Percentiles rank a stretch among this genome's conserved stretches.
phyloP scores from a whole-genome alignment of 2,113 vertebrate species.

The Myrmecobius fasciatus region DNA sequence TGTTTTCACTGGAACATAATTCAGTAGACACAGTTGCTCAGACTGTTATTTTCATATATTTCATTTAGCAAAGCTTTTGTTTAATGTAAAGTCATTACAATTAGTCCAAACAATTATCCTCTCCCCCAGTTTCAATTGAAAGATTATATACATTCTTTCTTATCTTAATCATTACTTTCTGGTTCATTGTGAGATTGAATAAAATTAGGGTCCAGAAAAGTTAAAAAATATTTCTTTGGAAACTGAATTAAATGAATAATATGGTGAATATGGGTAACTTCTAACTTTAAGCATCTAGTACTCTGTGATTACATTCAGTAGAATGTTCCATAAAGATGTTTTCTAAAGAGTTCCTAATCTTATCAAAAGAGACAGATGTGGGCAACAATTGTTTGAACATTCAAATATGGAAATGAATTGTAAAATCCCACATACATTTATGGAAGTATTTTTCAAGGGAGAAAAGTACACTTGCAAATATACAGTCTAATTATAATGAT shows the following conservation, averaged over 20 bases:
- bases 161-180: constrained; percentile 27
- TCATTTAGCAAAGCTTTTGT: constrained; percentile 50
- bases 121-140: constrained; percentile 43
- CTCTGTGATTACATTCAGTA: too few species aligned
- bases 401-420: background rate
- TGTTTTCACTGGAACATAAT: constrained; percentile 58
- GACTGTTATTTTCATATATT: constrained; percentile 58
- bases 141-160: constrained; percentile 27
- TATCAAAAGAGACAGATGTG: constrained; percentile 6
- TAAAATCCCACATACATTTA: constrained; percentile 14
- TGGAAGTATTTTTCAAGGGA: background rate
- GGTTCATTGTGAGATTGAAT: background rate
- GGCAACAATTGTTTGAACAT: background rate
- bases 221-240: constrained; percentile 10
- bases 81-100: constrained; percentile 33
- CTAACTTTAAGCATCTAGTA: too few species aligned
- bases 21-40: constrained; percentile 53
- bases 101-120: constrained; percentile 43
- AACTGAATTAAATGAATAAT: constrained; percentile 23
- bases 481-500: background rate
- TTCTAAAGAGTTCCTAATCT: background rate
- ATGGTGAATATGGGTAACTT: background rate
- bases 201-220: constrained; percentile 12
- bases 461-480: background rate
- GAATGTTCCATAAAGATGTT: too few species aligned